Percentiles rank a stretch among this genome's conserved stretches.
phyloP scores from a whole-genome alignment of 2,797 vertebrate species.

The Pseudocheirus occidentalis region DNA sequence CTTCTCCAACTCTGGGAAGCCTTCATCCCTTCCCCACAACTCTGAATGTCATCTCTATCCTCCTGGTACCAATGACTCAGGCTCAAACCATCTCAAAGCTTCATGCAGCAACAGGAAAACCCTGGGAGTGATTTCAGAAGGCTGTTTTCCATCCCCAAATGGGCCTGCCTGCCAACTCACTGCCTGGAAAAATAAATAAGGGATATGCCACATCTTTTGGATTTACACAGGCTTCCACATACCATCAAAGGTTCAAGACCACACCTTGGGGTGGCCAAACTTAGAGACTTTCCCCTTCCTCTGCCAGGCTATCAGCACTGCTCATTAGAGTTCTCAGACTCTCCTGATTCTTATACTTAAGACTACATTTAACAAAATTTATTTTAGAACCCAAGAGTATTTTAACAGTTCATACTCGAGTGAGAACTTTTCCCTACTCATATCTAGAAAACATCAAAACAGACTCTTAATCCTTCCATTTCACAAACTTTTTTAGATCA shows the following conservation, averaged over 20 bases:
- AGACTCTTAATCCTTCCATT: not conserved
- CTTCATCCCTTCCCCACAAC: not conserved
- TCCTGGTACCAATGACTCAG: not conserved
- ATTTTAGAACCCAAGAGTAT: not conserved
- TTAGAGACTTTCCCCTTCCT: not conserved
- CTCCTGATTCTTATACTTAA: not conserved
- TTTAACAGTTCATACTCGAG: not conserved
- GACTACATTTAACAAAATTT: not conserved
- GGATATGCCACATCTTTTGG: not conserved
- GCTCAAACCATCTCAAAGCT: not conserved
- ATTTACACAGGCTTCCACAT: constrained; percentile 13
- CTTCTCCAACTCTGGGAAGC: not conserved
- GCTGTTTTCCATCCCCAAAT: not conserved
- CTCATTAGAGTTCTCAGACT: not conserved
- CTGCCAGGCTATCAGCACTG: not conserved
- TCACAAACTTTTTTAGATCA: constrained; percentile 10
- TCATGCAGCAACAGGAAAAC: not conserved
- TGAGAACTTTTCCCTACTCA: not conserved
- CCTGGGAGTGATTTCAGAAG: not conserved
- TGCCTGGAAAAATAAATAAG: not conserved
- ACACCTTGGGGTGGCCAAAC: not conserved
- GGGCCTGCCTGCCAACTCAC: constrained; percentile 1
- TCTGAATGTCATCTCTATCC: not conserved
- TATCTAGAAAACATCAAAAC: not conserved
- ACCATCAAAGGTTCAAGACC: constrained; percentile 21